Percentiles rank a stretch among this genome's conserved stretches.
Conservation (phyloP, 2,888 invertebrate genomes). For the Lutraria lutraria region DNA sequence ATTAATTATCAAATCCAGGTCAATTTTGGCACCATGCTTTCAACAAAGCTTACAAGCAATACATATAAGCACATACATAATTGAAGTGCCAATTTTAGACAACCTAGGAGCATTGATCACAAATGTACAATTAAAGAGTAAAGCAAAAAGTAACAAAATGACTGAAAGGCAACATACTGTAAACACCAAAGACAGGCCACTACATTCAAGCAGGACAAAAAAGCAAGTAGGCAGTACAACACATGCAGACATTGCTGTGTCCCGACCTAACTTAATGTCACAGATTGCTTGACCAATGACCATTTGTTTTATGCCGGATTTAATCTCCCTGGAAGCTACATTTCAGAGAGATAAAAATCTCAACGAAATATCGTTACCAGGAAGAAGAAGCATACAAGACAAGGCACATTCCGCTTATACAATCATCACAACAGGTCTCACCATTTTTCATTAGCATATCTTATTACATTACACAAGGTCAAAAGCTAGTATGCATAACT, state of each 20-base stretch:
- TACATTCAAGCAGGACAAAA: not conserved
- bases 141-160: too few relatives aligned
- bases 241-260: slow-evolving; percentile 26
- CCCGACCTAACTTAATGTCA: slow-evolving; percentile 9
- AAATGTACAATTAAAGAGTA: too few relatives aligned
- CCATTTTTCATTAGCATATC: not conserved
- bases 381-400: slow-evolving; percentile 13
- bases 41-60: too few relatives aligned
- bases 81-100: too few relatives aligned
- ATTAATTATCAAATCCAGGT: too few relatives aligned
- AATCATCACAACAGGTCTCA: not conserved
- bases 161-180: too few relatives aligned
- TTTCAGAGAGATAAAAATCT: slow-evolving; percentile 39
- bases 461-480: too few relatives aligned
- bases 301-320: slow-evolving; percentile 19
- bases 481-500: too few relatives aligned
- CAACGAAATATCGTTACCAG: slow-evolving; percentile 51
- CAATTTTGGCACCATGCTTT: too few relatives aligned
- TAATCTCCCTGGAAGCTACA: slow-evolving; percentile 59
- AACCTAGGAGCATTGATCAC: too few relatives aligned
- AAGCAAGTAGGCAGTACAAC: not conserved
- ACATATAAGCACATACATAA: too few relatives aligned
- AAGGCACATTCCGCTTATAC: not conserved
- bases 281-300: not conserved
- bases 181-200: too few relatives aligned